Base-by-base conservation (phyloP, 1,140 invertebrate species). In the Bacillus rossius region DNA sequence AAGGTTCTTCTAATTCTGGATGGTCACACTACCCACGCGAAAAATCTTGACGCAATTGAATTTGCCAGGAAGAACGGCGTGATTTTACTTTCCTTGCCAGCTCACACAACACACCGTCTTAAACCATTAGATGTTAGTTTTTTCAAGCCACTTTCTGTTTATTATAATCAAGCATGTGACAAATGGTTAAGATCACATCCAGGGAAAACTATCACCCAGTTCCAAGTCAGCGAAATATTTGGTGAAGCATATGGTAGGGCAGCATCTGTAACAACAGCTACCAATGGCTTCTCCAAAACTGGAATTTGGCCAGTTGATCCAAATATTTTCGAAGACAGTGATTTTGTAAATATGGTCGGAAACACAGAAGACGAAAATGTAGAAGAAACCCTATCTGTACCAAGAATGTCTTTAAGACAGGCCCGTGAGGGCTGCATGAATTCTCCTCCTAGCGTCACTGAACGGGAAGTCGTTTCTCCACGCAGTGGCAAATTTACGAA, bases 121-220 rank as follows among this genome's bases (percentile, higher is more conserved):
- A 73, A 77, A 55, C 72, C 73, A 20, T 62, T 77, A 2, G 75
- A 76, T 61, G 67, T 73, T 14, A 62, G 61, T 38, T 69, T 77
- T 60, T 73, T 75, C 63, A 64, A 63, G 37, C 67, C 73, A 22
- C 56, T 70, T 17, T 68, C 62, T 8, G 52, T 48, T 7, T 67
- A 60, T 34, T 68, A 55, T 19, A 50, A 58, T 43, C 57, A 58
- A 52, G 64, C 60, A 42, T 20, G 61, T 2, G 14, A 59, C 3
- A 38, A 29, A 22, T 67, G 64, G 34, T 26, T 62, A n/a, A 2
- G 38, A 19, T 25, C 26, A 38, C 14, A 54, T 25, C 48, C 45
- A 14, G 22, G 58, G 17, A n/a, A 19, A n/a, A 59, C 61, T 16
- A 63, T 71, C 40, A 61, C 67, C 51, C 63, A 65, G 45, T 64